Evolutionary conservation across 2,888 invertebrate species (phyloP).

Genomic region (Drosophila rubida): DNA sequence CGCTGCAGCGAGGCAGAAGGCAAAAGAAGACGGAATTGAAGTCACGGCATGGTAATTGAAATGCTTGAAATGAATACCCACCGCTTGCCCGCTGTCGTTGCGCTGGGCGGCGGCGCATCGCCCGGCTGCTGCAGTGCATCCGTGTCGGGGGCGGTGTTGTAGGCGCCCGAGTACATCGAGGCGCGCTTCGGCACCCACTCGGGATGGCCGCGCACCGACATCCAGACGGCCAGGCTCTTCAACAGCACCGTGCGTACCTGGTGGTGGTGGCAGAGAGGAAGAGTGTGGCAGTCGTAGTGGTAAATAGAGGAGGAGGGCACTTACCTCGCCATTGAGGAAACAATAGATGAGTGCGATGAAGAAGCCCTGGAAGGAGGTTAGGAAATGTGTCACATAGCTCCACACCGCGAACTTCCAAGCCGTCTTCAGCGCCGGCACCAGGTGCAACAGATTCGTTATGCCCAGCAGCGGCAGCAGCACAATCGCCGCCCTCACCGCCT

Average conservation of each 20-base stretch:
- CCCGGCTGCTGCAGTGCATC: constrained; percentile 77
- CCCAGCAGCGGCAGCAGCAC: constrained; percentile 92
- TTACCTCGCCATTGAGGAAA: constrained; percentile 93
- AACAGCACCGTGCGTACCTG: constrained; percentile 85
- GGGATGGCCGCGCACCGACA: constrained; percentile 84
- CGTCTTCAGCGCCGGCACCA: constrained; percentile 89
- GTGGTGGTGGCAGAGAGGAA: neutral
- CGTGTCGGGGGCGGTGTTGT: constrained; percentile 84
- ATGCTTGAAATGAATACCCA: constrained; percentile 26
- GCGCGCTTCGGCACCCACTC: constrained; percentile 84
- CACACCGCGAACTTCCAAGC: constrained; percentile 91
- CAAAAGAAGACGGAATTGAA: no score
- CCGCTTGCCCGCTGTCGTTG: constrained; percentile 57
- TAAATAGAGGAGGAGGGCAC: constrained; percentile 45
- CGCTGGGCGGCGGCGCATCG: constrained; percentile 50
- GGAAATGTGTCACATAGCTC: constrained; percentile 91
- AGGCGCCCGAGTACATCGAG: constrained; percentile 84
- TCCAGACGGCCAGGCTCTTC: constrained; percentile 85
- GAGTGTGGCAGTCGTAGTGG: neutral
- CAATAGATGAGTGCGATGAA: constrained; percentile 93
- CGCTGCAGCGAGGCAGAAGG: no score
- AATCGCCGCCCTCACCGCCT: constrained; percentile 92
- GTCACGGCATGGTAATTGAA: no score
- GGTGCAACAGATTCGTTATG: constrained; percentile 91
- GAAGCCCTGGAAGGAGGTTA: constrained; percentile 94